These are phyloP conservation scores for Hirtodrosophila duncani DNA, from an alignment of 2,888 invertebrate species.

Conservation along the genomic window DNA sequence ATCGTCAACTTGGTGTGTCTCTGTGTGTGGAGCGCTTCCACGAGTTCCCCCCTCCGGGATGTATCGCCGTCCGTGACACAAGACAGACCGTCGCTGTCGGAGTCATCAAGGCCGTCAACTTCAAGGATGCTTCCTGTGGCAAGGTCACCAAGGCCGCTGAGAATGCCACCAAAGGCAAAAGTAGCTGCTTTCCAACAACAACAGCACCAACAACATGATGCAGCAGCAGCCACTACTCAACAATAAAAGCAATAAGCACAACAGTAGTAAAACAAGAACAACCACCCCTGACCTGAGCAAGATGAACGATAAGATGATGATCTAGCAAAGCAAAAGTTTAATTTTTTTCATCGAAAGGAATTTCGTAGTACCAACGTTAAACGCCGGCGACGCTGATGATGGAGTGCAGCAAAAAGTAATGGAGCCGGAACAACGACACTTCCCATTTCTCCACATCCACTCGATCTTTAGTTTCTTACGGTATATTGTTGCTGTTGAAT, in stretches of 20 bases:
- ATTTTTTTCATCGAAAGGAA: constrained; percentile 93
- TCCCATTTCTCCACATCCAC: constrained; percentile 50
- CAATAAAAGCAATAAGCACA: constrained; percentile 30
- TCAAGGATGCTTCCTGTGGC: constrained; percentile 91
- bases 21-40: constrained; percentile 99
- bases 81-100: constrained; percentile 99
- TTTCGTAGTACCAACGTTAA: constrained; percentile 85
- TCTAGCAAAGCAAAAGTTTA: constrained; percentile 77
- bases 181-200: constrained; percentile 82
- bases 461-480: constrained; percentile 49
- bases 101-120: constrained; percentile 95
- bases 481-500: constrained; percentile 15
- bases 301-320: constrained; percentile 76
- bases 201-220: constrained; percentile 27
- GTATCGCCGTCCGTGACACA: constrained; percentile 99
- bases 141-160: constrained; percentile 99
- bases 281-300: constrained; percentile 52
- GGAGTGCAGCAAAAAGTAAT: constrained; percentile 3
- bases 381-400: constrained; percentile 49
- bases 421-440: not conserved
- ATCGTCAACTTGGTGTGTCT: too few species aligned
- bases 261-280: constrained; percentile 53
- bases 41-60: constrained; percentile 98
- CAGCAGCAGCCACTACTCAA: constrained; percentile 24
- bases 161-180: constrained; percentile 96